These are phyloP conservation scores for Perdita meconis DNA, from an alignment of 2,888 invertebrate genomes.

Conservation along the genomic window DNA sequence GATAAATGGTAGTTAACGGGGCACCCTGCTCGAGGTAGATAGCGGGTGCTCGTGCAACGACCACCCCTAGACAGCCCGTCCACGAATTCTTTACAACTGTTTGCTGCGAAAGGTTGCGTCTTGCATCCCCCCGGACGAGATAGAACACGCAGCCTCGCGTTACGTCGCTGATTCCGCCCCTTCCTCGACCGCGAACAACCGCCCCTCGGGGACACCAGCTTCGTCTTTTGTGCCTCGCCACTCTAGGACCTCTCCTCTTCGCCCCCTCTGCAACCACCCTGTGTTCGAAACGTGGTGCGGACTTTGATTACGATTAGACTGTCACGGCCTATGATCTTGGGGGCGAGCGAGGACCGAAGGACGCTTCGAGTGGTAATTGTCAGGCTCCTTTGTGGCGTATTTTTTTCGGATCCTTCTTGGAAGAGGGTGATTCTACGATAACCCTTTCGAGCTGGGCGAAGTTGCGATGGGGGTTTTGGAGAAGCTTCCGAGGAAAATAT, in stretches of 20 bases:
- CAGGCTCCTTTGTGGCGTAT: constrained; percentile 18
- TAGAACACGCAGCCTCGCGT: constrained; percentile 76
- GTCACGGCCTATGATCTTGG: constrained; percentile 29
- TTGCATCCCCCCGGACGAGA: constrained; percentile 78
- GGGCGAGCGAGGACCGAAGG: constrained; percentile 22
- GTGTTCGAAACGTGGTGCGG: constrained; percentile 27
- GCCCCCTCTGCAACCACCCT: too few species aligned
- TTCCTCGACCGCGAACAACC: constrained; percentile 8
- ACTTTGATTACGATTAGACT: constrained; percentile 59
- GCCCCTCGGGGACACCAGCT: constrained; percentile 13
- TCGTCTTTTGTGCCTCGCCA: constrained; percentile 46
- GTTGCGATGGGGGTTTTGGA: background rate
- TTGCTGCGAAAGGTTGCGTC: constrained; percentile 75
- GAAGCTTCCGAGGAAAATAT: too few species aligned
- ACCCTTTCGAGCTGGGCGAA: background rate
- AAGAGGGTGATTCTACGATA: background rate
- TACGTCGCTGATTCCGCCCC: constrained; percentile 39
- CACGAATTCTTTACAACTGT: constrained; percentile 82
- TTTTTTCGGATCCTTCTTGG: constrained; percentile 3
- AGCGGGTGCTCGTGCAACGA: constrained; percentile 66
- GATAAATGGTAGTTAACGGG: constrained; percentile 79
- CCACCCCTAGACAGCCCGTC: constrained; percentile 44
- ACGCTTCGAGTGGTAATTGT: constrained; percentile 13
- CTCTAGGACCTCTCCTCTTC: constrained; percentile 30
- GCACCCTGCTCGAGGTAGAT: constrained; percentile 76